Conservation (phyloP, 2,797 vertebrate genomes). For the Acrossocheilus wenchowensis region DNA sequence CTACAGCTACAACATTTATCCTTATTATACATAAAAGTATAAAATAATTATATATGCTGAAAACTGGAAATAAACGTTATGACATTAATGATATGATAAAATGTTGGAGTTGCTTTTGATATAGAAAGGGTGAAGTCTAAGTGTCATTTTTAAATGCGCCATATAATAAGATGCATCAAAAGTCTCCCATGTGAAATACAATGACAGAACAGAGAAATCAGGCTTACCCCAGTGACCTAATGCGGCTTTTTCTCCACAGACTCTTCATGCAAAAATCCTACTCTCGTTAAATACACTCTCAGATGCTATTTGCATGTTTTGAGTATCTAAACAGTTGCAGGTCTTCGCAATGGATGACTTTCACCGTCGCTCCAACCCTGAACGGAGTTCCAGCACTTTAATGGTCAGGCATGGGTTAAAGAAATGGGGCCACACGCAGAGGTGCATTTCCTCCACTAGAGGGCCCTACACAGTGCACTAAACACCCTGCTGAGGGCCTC, state of each 20-base stretch:
- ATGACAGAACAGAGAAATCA: not conserved
- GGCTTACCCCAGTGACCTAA: not conserved
- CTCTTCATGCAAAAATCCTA: not conserved
- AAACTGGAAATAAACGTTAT: not conserved
- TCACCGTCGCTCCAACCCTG: not conserved
- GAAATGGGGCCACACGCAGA: slow-evolving; percentile 19
- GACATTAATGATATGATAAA: not conserved
- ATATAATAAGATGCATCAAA: not conserved
- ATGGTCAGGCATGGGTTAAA: slow-evolving; percentile 24
- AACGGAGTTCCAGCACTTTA: not conserved
- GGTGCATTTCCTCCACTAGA: slow-evolving; percentile 52
- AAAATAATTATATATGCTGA: not conserved
- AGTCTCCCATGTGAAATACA: not conserved
- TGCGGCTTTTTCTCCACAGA: not conserved
- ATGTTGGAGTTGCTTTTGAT: not conserved
- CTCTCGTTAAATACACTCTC: not conserved
- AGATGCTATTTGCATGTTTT: not conserved
- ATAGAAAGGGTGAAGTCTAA: not conserved
- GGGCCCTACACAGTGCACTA: not conserved
- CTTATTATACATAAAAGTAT: not conserved
- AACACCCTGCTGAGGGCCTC: slow-evolving; percentile 10
- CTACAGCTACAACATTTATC: not conserved
- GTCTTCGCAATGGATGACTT: not conserved
- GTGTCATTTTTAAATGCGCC: not conserved
- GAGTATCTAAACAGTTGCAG: too few relatives aligned